Percentiles rank a stretch among this genome's conserved stretches.
Conservation (phyloP, 2,888 invertebrate genomes). For the Epinotia ramella region DNA sequence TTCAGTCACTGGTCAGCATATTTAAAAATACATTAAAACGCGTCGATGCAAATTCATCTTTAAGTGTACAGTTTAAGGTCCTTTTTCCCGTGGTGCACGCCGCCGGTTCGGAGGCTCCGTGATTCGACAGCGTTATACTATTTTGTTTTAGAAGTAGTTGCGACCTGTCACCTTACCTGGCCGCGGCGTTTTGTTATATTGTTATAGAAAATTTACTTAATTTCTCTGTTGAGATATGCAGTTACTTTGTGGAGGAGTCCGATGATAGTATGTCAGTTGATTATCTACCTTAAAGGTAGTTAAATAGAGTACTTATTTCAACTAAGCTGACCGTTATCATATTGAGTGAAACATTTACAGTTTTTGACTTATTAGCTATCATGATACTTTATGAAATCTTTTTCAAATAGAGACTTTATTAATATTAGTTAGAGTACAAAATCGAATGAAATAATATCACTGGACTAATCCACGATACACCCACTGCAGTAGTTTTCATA, state of each 20-base stretch:
- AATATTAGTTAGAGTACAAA: background rate
- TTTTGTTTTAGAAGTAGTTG: conserved; percentile 60
- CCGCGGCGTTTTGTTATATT: conserved; percentile 41
- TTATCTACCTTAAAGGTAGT: background rate
- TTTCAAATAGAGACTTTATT: background rate
- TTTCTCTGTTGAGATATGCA: conserved; percentile 41
- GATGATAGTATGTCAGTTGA: background rate
- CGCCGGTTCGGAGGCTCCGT: conserved; percentile 35
- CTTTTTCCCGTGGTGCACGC: conserved; percentile 10
- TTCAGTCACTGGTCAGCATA: background rate
- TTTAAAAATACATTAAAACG: background rate
- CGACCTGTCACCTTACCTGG: conserved; percentile 41
- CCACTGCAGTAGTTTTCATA: conserved; percentile 28
- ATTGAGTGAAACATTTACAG: background rate
- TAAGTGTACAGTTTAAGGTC: background rate
- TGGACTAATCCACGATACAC: conserved; percentile 2
- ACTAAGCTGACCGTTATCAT: background rate
- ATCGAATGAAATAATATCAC: conserved; percentile 8
- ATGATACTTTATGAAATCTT: no score
- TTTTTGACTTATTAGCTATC: background rate
- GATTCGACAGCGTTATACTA: conserved; percentile 48
- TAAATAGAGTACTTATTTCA: background rate
- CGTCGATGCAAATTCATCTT: background rate
- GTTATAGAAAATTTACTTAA: conserved; percentile 40
- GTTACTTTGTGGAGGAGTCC: background rate